phyloP scores from a whole-genome alignment of 2,888 invertebrate genomes.

The Oscheius myriophilus region DNA sequence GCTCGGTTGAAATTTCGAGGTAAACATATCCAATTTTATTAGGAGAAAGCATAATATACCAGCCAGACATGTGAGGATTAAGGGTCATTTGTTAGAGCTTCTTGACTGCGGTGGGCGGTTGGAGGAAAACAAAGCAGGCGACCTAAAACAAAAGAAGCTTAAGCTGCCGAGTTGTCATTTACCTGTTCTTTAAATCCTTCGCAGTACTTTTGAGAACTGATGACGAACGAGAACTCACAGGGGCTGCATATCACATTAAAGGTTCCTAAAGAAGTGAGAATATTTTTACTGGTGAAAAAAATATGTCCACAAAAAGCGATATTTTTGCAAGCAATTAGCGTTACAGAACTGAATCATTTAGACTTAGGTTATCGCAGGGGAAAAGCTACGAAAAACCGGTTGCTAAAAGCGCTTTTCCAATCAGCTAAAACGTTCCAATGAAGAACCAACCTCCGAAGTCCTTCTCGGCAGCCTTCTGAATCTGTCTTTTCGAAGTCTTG shows the following conservation, averaged over 20 bases:
- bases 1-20: not conserved
- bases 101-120: slow-evolving; percentile 35
- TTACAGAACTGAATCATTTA: no score
- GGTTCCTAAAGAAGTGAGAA: slow-evolving; percentile 24
- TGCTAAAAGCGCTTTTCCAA: not conserved
- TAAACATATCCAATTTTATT: slow-evolving; percentile 1
- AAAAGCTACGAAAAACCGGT: no score
- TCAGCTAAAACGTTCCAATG: not conserved
- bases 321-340: no score
- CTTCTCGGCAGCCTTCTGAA: slow-evolving; percentile 65
- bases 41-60: not conserved
- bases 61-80: not conserved
- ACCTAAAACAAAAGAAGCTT: slow-evolving; percentile 27
- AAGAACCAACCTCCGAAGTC: slow-evolving; percentile 44
- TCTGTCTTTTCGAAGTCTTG: slow-evolving; percentile 60
- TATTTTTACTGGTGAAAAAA: no score
- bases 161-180: not conserved
- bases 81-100: not conserved
- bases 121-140: slow-evolving; percentile 49
- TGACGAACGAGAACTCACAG: slow-evolving; percentile 54
- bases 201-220: slow-evolving; percentile 52
- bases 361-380: no score
- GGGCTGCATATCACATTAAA: slow-evolving; percentile 56
- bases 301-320: not conserved
- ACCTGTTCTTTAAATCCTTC: slow-evolving; percentile 53